These are phyloP conservation scores for Phyllotreta cruciferae DNA, from an alignment of 2,888 invertebrate genomes.

Conservation along the genomic window DNA sequence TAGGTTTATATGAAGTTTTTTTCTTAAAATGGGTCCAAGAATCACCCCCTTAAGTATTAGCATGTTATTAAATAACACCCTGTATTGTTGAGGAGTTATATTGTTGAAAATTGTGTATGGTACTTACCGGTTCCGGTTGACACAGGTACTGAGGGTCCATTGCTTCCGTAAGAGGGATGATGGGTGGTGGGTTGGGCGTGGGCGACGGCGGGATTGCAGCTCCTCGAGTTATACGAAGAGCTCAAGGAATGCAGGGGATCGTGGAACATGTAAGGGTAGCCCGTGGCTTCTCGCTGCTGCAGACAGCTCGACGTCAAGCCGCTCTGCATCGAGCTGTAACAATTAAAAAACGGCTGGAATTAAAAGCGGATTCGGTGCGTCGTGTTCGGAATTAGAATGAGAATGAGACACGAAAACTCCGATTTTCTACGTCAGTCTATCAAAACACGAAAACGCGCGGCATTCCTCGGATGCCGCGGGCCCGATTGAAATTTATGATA, in stretches of 20 bases:
- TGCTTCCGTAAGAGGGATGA: conserved; percentile 69
- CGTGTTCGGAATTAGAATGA: neutral
- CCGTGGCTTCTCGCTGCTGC: conserved; percentile 76
- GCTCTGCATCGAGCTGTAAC: conserved; percentile 83
- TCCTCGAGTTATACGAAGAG: conserved; percentile 75
- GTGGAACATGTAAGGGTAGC: conserved; percentile 90
- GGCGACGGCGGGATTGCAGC: conserved; percentile 75
- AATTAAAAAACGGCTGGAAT: conserved; percentile 39
- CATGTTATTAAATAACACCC: neutral
- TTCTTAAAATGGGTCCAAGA: too few relatives aligned
- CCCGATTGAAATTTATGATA: conserved; percentile 27
- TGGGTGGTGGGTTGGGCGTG: conserved; percentile 80
- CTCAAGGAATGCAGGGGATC: conserved; percentile 81
- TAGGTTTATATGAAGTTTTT: too few relatives aligned
- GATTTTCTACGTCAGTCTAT: conserved; percentile 2
- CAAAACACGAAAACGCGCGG: conserved; percentile 7
- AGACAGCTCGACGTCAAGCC: conserved; percentile 83
- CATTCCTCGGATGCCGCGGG: conserved; percentile 23
- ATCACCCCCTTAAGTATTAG: too few relatives aligned
- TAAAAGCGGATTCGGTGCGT: neutral
- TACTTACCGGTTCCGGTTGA: conserved; percentile 61
- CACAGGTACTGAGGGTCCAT: conserved; percentile 63
- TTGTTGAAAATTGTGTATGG: neutral
- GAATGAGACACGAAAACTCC: neutral
- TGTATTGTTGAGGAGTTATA: neutral